Evolutionary conservation across 1,140 invertebrate species (phyloP).

Genomic region (Nephila pilipes): DNA sequence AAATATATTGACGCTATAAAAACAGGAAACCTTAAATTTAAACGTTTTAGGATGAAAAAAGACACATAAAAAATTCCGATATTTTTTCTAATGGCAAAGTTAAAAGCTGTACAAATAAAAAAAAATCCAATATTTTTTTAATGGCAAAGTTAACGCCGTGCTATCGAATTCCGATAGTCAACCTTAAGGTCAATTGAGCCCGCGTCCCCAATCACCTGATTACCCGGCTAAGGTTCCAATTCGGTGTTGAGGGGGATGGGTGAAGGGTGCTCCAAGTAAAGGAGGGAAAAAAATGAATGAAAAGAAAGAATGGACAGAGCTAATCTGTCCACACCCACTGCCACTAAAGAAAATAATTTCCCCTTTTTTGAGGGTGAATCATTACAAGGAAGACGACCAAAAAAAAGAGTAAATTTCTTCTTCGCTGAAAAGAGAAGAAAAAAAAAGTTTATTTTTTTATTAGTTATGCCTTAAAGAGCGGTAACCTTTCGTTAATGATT

Average conservation of each 20-base stretch:
- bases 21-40: conserved; percentile 1
- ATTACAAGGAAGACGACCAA: conserved; percentile 40
- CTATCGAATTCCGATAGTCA: conserved; percentile 66
- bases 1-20: conserved; percentile 34
- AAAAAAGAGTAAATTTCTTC: neutral
- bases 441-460: neutral
- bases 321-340: conserved; percentile 70
- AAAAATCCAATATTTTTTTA: conserved; percentile 70
- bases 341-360: conserved; percentile 55
- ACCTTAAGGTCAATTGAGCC: conserved; percentile 68
- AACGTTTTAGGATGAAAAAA: neutral
- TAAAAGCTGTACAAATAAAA: neutral
- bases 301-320: conserved; percentile 44
- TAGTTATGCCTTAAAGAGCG: neutral
- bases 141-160: conserved; percentile 66
- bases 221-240: conserved; percentile 30
- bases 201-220: conserved; percentile 49
- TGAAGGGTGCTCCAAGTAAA: neutral
- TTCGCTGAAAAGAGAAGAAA: neutral
- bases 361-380: conserved; percentile 17
- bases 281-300: neutral
- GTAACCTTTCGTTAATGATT: neutral
- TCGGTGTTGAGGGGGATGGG: neutral
- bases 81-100: conserved; percentile 39
- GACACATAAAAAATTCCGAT: neutral